Evolutionary conservation across 2,888 invertebrate species (phyloP).

Genomic region (Hirtodrosophila alboralis): DNA sequence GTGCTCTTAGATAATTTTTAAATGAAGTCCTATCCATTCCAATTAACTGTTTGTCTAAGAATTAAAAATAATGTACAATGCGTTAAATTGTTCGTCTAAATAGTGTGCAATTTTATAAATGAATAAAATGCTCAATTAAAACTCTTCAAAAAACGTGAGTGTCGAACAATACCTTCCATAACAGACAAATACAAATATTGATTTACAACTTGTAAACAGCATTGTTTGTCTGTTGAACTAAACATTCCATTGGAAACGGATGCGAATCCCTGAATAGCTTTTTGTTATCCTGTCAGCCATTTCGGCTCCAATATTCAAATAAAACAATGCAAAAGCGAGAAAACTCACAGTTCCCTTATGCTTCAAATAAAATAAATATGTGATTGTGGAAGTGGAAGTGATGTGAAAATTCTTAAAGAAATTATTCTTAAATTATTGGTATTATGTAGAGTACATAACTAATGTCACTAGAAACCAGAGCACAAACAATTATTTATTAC

Average conservation of each 20-base stretch:
- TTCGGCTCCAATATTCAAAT: conserved; percentile 1
- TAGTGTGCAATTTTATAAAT: not conserved
- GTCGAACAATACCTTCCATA: not conserved
- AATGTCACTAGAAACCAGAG: too few species aligned
- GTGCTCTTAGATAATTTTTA: too few species aligned
- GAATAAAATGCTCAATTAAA: too few species aligned
- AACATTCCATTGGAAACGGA: conserved; percentile 9
- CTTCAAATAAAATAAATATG: conserved; percentile 20
- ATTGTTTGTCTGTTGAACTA: conserved; percentile 17
- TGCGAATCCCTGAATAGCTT: conserved; percentile 8
- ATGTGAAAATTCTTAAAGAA: too few species aligned
- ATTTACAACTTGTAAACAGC: conserved; percentile 32
- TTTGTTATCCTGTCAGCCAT: conserved; percentile 13
- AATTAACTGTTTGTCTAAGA: too few species aligned
- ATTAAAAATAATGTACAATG: too few species aligned
- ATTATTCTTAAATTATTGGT: too few species aligned
- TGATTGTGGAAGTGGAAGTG: not conserved
- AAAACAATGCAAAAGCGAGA: conserved; percentile 13
- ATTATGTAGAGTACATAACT: too few species aligned
- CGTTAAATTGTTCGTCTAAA: too few species aligned
- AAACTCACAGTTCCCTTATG: conserved; percentile 2
- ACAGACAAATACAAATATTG: conserved; percentile 7
- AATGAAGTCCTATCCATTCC: too few species aligned
- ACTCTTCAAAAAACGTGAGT: too few species aligned
- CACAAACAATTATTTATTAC: too few species aligned